Conservation (phyloP, 53 echinoderm and acorn worm species). For the Astropecten irregularis region DNA sequence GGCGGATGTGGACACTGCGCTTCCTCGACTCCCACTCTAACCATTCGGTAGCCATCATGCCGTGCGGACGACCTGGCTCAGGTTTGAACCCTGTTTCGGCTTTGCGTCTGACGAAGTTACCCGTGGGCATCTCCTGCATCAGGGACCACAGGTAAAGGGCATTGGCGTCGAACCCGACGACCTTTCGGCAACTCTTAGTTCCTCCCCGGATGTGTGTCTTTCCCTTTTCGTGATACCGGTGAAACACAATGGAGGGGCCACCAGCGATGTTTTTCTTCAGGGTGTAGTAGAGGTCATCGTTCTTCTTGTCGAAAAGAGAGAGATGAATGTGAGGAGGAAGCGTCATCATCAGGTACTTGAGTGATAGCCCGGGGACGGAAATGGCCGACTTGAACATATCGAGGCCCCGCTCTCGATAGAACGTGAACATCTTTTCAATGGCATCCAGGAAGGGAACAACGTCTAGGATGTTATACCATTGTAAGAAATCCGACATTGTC, state of each 20-base stretch:
- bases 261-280: conserved; percentile 15
- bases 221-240: no score
- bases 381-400: conserved; percentile 52
- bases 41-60: conserved; percentile 30
- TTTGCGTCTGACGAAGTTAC: no score
- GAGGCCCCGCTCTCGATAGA: conserved; percentile 17
- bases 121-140: no score
- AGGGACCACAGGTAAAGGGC: no score
- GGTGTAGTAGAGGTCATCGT: conserved; percentile 20
- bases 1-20: background rate
- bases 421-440: conserved; percentile 23
- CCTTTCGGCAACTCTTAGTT: no score
- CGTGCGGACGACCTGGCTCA: conserved; percentile 4
- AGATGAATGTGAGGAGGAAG: background rate
- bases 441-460: conserved; percentile 50
- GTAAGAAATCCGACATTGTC: conserved; percentile 37
- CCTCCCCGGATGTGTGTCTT: no score
- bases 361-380: conserved; percentile 27
- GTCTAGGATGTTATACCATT: conserved; percentile 58
- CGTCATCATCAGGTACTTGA: conserved; percentile 22
- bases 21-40: conserved; percentile 1
- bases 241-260: conserved; percentile 2
- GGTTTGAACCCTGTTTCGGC: no score
- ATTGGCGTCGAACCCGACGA: no score
- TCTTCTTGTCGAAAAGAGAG: background rate